These are phyloP conservation scores for Clunio marinus DNA, from an alignment of 2,888 invertebrate genomes.

Conservation along the genomic window DNA sequence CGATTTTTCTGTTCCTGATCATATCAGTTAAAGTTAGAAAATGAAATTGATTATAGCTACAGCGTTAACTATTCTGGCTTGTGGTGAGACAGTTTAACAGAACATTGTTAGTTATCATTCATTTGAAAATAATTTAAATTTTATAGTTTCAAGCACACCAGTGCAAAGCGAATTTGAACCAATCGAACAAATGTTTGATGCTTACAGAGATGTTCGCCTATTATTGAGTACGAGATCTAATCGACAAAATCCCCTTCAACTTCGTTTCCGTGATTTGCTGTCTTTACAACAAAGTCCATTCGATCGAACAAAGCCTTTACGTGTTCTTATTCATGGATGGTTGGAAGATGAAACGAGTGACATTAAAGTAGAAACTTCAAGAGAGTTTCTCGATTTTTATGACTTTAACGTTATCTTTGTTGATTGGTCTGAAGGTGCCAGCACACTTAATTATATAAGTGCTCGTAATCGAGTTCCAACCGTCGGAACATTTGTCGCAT, in stretches of 20 bases:
- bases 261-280: background rate
- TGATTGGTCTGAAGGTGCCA: slow-evolving; percentile 47
- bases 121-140: no score
- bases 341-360: background rate
- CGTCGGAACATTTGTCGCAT: slow-evolving; percentile 45
- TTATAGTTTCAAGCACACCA: no score
- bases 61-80: no score
- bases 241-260: background rate
- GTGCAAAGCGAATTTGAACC: no score
- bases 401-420: slow-evolving; percentile 38
- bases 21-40: no score
- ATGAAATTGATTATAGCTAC: no score
- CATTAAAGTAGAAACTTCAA: background rate
- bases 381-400: slow-evolving; percentile 6
- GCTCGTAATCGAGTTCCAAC: slow-evolving; percentile 45
- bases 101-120: no score
- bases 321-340: background rate
- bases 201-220: background rate
- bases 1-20: no score
- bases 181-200: slow-evolving; percentile 1
- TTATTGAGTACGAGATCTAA: background rate
- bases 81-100: no score
- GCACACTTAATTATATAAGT: slow-evolving; percentile 46
- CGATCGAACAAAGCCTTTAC: background rate
- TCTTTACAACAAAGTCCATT: slow-evolving; percentile 13